phyloP scores from a whole-genome alignment of 2,113 vertebrate species.

The Marcusenius ussheri region DNA sequence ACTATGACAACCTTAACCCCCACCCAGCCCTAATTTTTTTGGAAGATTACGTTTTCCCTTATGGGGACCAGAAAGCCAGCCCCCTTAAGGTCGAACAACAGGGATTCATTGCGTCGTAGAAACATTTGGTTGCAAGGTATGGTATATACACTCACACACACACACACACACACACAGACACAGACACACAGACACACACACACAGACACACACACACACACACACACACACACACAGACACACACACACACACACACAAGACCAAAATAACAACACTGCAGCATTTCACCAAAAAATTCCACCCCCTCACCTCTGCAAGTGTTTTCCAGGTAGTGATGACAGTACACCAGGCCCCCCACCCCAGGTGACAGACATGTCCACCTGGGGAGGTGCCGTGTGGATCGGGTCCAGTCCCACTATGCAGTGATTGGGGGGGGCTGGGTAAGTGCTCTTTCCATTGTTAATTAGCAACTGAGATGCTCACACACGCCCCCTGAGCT shows the following conservation, averaged over 20 bases:
- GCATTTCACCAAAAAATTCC: not conserved
- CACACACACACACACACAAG: not conserved
- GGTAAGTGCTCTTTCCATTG: conserved; percentile 3
- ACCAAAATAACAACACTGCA: not conserved
- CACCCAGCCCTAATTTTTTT: not conserved
- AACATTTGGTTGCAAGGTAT: not conserved
- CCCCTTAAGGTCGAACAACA: not conserved
- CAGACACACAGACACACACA: conserved; percentile 5
- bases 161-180: not conserved
- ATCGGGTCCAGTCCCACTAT: not conserved
- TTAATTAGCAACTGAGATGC: conserved; percentile 1
- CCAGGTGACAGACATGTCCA: not conserved
- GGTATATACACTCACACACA: not conserved
- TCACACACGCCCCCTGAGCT: not conserved
- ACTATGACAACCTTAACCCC: not conserved
- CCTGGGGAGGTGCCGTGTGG: not conserved
- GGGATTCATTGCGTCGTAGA: not conserved
- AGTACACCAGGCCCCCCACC: not conserved
- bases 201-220: too few species aligned
- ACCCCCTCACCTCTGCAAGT: not conserved
- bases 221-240: not conserved
- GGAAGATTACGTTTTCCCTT: not conserved
- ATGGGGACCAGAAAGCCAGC: not conserved
- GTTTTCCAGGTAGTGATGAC: not conserved
- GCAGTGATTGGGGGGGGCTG: not conserved